Evolutionary conservation across 2,113 vertebrate genomes (phyloP).

Genomic region (Chinchilla lanigera): DNA sequence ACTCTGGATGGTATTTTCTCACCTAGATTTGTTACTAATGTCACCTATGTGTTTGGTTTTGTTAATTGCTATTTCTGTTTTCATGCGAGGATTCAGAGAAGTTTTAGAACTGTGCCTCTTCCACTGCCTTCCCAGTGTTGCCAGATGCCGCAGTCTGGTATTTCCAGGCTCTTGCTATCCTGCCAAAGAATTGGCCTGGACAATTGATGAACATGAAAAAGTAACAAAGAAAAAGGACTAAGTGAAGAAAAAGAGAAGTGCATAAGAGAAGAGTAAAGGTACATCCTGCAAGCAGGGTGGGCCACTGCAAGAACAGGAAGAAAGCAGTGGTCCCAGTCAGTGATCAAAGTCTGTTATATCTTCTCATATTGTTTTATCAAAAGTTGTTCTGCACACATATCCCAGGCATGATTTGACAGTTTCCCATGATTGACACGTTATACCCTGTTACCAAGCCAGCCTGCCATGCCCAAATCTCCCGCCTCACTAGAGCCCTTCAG

Average conservation of each 20-base stretch:
- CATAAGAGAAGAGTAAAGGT: not conserved
- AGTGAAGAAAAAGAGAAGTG: not conserved
- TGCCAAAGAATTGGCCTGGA: not conserved
- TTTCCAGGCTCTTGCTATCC: not conserved
- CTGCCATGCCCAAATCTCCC: not conserved
- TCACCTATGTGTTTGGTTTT: not conserved
- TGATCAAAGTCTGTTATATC: not conserved
- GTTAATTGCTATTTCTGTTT: not conserved
- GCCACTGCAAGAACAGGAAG: not conserved
- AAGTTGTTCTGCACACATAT: not conserved
- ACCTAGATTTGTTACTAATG: not conserved
- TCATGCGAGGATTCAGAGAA: not conserved
- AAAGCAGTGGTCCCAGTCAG: not conserved
- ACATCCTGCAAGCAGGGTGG: not conserved
- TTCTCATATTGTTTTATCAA: not conserved
- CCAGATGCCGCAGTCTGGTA: not conserved
- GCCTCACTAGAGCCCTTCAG: not conserved
- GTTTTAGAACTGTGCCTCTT: not conserved
- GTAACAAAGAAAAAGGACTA: not conserved
- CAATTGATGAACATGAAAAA: not conserved
- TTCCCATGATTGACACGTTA: not conserved
- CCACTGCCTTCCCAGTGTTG: not conserved
- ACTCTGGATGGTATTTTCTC: not conserved
- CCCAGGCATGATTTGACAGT: not conserved
- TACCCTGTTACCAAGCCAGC: not conserved